Percentiles rank a stretch among this genome's conserved stretches.
Evolutionary conservation across 23 tunicate species (phyloP).

Genomic region (Halocynthia roretzi): DNA sequence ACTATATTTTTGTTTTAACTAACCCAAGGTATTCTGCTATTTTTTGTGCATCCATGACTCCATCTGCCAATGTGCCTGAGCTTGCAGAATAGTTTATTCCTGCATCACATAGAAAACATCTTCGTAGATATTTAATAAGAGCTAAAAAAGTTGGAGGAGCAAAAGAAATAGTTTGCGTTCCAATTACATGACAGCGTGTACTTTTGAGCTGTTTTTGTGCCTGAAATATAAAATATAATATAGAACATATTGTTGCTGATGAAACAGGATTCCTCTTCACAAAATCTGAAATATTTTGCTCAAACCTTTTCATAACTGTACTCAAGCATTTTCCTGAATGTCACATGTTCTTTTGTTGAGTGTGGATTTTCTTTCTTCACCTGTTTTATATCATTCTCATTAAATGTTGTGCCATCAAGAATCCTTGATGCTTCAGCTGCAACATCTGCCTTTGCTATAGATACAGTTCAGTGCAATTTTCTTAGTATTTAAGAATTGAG

Average conservation of each 20-base stretch:
- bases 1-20: not conserved
- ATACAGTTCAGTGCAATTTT: not conserved
- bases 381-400: not conserved
- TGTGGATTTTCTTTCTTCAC: not conserved
- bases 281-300: too few relatives aligned
- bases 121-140: constrained; percentile 29
- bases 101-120: constrained; percentile 29
- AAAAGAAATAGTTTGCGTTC: constrained; percentile 38
- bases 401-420: constrained; percentile 16
- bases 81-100: not conserved
- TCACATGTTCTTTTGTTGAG: constrained; percentile 12
- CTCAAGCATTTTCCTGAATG: constrained; percentile 41
- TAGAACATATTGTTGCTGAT: too few relatives aligned
- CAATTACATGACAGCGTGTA: constrained; percentile 27
- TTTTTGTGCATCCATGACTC: constrained; percentile 6
- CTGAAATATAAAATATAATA: constrained; percentile 7
- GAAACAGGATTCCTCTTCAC: too few relatives aligned
- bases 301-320: constrained; percentile 41
- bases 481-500: too few relatives aligned
- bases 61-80: not conserved
- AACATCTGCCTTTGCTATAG: constrained; percentile 55
- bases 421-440: constrained; percentile 34
- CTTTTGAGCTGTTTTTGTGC: constrained; percentile 21
- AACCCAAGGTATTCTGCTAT: constrained; percentile 17
- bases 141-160: constrained; percentile 42